phyloP scores from a whole-genome alignment of 2,888 invertebrate species.

The Dermolepida albohirtum region DNA sequence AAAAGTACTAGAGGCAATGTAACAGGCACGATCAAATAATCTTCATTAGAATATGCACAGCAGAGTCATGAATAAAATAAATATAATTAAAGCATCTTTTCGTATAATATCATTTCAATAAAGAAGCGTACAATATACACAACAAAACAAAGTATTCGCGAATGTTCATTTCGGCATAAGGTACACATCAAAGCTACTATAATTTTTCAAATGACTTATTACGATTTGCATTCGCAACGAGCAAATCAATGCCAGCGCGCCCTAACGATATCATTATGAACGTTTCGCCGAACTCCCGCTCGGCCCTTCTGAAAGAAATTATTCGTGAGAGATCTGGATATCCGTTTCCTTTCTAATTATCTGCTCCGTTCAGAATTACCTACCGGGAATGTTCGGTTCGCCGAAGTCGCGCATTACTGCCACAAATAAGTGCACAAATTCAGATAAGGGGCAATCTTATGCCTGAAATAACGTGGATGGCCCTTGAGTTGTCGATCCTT shows the following conservation, averaged over 20 bases:
- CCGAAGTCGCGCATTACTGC: slow-evolving; percentile 1
- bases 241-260: not conserved
- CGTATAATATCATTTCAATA: too few relatives aligned
- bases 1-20: too few relatives aligned
- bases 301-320: slow-evolving; percentile 11
- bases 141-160: not conserved
- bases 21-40: too few relatives aligned
- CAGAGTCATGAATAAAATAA: not conserved
- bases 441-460: slow-evolving; percentile 49
- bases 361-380: slow-evolving; percentile 6
- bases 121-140: slow-evolving; percentile 37
- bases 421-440: slow-evolving; percentile 47
- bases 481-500: slow-evolving; percentile 49
- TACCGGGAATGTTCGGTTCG: too few relatives aligned
- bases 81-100: too few relatives aligned
- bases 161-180: not conserved
- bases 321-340: slow-evolving; percentile 6
- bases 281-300: not conserved
- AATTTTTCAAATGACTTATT: slow-evolving; percentile 22
- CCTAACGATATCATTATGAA: slow-evolving; percentile 11
- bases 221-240: slow-evolving; percentile 1
- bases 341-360: slow-evolving; percentile 16
- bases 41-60: not conserved
- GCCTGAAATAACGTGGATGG: slow-evolving; percentile 52
- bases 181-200: slow-evolving; percentile 10